Evolutionary conservation across 2,888 invertebrate species (phyloP), one percentile per base, ranked within the genome.

Genomic region (Baronia brevicornis): DNA sequence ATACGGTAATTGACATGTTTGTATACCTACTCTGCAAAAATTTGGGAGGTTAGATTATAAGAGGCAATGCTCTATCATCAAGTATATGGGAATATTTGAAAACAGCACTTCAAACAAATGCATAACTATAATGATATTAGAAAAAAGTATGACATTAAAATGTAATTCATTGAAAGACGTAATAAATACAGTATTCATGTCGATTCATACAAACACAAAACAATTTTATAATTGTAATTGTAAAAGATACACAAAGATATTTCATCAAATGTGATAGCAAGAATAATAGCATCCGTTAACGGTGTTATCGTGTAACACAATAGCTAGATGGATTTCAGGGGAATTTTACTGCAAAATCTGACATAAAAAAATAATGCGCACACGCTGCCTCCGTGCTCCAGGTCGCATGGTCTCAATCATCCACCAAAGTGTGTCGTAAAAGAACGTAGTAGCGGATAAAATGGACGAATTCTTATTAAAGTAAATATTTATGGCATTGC

Each of bases 401-500:
- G 34, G 36, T 38, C 40, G 36, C 17, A 31, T 36, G 61, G 69
- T 70, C 62, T 62, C 66, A 63, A 73, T 71, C 64, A 63, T 55
- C 57, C 64, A 65, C 57, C 69, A 70, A 75, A 75, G 67, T 60
- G 65, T 68, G 67, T 74, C 75, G 73, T 78, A 79, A 78, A 79
- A 77, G 72, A 74, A 71, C 66, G 60, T 58, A 62, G 54, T 60
- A 57, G 58, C 67, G 67, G 75, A 77, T 75, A 75, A 73, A 77
- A 79, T 66, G 74, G 75, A 73, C 72, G 68, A 75, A 77, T 79
- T 80, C 73, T 80, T 82, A 84, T 80, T 79, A 80, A 84, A 82
- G 79, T 79, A 82, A 82, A 82, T 82, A 84, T 84, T 82, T 80
- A 82, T 82, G 74, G 77, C 74, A 73, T 68, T 71, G 73, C 78